phyloP scores from a whole-genome alignment of 2,797 vertebrate genomes.

The Scyliorhinus canicula region DNA sequence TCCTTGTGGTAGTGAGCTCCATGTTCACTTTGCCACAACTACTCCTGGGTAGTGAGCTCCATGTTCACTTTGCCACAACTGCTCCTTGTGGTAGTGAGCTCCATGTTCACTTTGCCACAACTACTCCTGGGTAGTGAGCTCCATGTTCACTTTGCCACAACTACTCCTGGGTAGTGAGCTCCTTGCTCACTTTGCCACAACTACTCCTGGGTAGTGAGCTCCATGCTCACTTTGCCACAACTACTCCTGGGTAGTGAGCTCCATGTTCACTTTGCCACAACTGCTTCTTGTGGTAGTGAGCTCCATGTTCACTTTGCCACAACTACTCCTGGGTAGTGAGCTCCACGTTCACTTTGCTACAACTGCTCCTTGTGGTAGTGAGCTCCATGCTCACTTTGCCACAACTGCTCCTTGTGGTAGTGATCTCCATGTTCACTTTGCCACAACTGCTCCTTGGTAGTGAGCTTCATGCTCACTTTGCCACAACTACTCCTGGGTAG shows the following conservation, averaged over 20 bases:
- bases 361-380: too few relatives aligned
- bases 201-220: background rate
- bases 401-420: too few relatives aligned
- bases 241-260: background rate
- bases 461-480: background rate
- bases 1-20: too few relatives aligned
- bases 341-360: background rate
- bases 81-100: too few relatives aligned
- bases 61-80: background rate
- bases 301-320: background rate
- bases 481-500: too few relatives aligned
- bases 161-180: background rate
- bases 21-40: background rate
- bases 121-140: background rate
- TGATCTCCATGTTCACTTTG: background rate
- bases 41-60: background rate
- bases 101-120: background rate
- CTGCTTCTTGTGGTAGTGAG: too few relatives aligned
- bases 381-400: background rate
- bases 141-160: background rate
- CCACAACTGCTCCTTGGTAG: too few relatives aligned
- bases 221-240: background rate
- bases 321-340: too few relatives aligned
- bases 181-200: background rate
- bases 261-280: background rate